These are phyloP conservation scores for Chinchilla lanigera DNA, from an alignment of 2,113 vertebrate species.

Conservation along the genomic window DNA sequence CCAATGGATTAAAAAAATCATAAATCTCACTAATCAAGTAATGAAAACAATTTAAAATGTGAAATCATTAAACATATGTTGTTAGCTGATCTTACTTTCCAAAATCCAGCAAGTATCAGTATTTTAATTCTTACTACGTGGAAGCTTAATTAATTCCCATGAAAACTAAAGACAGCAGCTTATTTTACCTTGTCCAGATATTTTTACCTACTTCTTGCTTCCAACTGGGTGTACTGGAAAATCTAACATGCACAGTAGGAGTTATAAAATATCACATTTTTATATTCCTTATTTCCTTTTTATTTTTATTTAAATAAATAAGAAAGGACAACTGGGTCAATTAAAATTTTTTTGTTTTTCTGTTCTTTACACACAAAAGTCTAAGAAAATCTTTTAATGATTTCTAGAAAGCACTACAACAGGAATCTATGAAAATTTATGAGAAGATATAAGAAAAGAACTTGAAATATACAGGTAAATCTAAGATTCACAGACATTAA, in stretches of 20 bases:
- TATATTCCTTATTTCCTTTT: slow-evolving; percentile 28
- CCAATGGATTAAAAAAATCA: slow-evolving; percentile 25
- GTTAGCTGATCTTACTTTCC: background rate
- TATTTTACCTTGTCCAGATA: background rate
- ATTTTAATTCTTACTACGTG: slow-evolving; percentile 13
- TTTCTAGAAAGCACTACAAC: background rate
- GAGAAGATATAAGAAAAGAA: background rate
- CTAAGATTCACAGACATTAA: background rate
- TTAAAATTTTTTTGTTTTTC: slow-evolving; percentile 53
- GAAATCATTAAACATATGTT: background rate
- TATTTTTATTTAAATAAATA: slow-evolving; percentile 39
- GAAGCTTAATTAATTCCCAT: slow-evolving; percentile 11
- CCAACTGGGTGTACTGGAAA: background rate
- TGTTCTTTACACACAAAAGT: background rate
- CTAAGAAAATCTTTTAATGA: background rate
- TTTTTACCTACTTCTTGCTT: slow-evolving; percentile 5
- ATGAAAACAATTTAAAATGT: slow-evolving; percentile 27
- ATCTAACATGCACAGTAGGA: background rate
- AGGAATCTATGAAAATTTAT: slow-evolving; percentile 28
- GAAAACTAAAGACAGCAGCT: background rate
- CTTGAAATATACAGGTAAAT: background rate
- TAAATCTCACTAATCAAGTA: background rate
- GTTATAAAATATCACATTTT: background rate
- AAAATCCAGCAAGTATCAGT: background rate
- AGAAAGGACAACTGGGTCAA: slow-evolving; percentile 47